Evolutionary conservation across 1,140 invertebrate species (phyloP).

Genomic region (Argopecten irradians): DNA sequence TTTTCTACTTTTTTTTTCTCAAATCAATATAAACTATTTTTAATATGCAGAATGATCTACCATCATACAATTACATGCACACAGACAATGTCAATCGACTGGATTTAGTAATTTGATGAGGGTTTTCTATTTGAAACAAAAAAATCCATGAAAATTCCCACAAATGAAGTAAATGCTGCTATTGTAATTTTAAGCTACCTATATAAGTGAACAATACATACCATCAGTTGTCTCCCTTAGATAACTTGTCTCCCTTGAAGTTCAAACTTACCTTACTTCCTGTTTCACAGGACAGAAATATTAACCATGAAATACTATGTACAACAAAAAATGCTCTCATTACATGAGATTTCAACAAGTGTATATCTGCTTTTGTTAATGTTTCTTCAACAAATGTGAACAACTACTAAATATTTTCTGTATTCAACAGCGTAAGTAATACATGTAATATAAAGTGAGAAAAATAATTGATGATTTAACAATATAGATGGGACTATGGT

Average conservation of each 20-base stretch:
- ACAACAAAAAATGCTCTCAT: conserved; percentile 17
- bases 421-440: not conserved
- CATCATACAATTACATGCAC: too few species aligned
- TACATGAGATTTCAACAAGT: conserved; percentile 18
- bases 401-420: not conserved
- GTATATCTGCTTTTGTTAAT: not conserved
- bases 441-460: too few species aligned
- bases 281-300: not conserved
- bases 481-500: not conserved
- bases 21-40: too few species aligned
- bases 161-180: not conserved
- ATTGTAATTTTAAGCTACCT: not conserved
- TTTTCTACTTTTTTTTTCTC: too few species aligned
- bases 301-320: not conserved
- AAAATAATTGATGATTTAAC: not conserved
- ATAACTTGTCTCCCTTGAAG: too few species aligned
- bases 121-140: not conserved
- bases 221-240: not conserved
- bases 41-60: too few species aligned
- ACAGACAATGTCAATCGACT: too few species aligned
- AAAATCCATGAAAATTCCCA: not conserved
- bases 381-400: not conserved
- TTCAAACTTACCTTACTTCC: too few species aligned
- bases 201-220: not conserved
- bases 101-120: not conserved